Base-by-base conservation (phyloP, 1,140 invertebrate species). In the Papilio xuthus region DNA sequence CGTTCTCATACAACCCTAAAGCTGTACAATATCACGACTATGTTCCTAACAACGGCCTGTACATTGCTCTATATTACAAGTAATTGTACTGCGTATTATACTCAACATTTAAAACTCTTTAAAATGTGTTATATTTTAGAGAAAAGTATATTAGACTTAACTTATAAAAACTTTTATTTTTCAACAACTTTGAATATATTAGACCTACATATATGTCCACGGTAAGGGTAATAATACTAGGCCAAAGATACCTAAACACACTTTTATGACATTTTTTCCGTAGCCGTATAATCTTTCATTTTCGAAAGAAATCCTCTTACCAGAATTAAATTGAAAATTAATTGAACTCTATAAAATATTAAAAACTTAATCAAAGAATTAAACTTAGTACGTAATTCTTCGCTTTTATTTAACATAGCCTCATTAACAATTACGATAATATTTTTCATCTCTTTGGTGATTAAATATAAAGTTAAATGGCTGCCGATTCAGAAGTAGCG, bases 371-470 rank as follows among this genome's bases (percentile, higher is more conserved):
- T 15, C 4, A 28, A 28, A 32, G 60, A 18, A 67, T 15, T 0
- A 32, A 18, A 67, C 26, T 67, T 28, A 28, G 23, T 12, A 26
- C 20, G 56, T 26, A 63, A 63, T 67, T 67, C 60, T 28, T 67
- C 23, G 60, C n/a, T 67, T 28, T 28, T 28, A 15, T 32, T 67
- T 67, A 12, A 18, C 12, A 26, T 50, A 73, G 18, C 28, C 28
- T 60, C 72, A 74, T 75, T 75, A 75, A 56, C 50, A 50, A 75
- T 56, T 50, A 37, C 28, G 56, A 37, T 75, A 75, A 60, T 23
- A 60, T 41, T 75, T 75, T 60, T 32, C 47, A n/a, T 56, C 28
- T 75, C 50, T 60, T 73, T 6, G 8, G 18, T 56, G 56, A 60
- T 75, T 60, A 60, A 75, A 75, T 75, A 41, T 75, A 56, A 44